phyloP scores from a whole-genome alignment of 2,113 vertebrate genomes.

The Hyla sarda region DNA sequence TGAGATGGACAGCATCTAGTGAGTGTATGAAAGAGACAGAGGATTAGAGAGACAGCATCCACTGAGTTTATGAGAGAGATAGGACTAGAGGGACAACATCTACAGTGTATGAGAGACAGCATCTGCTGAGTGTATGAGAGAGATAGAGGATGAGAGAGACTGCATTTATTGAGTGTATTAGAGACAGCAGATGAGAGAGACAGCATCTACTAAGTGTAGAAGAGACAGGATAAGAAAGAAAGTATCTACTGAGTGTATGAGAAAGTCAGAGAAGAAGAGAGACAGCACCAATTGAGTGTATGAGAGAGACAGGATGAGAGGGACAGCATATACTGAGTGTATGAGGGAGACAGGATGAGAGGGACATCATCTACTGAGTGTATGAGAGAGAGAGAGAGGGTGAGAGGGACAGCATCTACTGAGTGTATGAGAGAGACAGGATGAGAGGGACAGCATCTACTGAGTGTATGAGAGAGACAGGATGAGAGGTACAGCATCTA shows the following conservation, averaged over 20 bases:
- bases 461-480: too few species aligned
- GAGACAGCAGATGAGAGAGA: background rate
- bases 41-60: too few species aligned
- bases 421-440: too few species aligned
- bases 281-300: background rate
- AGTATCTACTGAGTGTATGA: background rate
- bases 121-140: background rate
- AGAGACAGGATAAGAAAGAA: background rate
- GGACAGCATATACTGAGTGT: background rate
- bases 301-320: background rate
- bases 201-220: background rate
- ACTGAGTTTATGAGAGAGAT: too few species aligned
- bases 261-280: background rate
- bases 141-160: background rate
- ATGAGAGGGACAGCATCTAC: too few species aligned
- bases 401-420: too few species aligned
- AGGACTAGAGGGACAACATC: background rate
- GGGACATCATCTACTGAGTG: too few species aligned
- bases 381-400: too few species aligned
- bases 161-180: too few species aligned
- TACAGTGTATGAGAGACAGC: background rate
- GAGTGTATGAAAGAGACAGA: too few species aligned
- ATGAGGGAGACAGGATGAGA: background rate
- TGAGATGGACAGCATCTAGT: too few species aligned
- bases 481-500: too few species aligned